These are phyloP conservation scores for Coccyzus lansbergi DNA, from an alignment of 2,797 vertebrate species.

Conservation along the genomic window DNA sequence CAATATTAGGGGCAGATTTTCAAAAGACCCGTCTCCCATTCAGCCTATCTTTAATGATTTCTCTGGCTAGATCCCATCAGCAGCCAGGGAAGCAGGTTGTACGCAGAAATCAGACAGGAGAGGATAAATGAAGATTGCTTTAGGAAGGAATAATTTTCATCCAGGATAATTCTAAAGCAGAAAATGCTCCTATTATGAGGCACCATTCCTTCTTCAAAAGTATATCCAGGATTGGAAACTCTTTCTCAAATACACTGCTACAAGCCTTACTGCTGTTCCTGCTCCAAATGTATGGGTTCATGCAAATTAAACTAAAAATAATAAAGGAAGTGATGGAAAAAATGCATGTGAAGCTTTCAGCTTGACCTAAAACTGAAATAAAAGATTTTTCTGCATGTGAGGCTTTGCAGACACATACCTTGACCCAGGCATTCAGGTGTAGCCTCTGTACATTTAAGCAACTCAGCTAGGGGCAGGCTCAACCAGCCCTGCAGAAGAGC, in stretches of 20 bases:
- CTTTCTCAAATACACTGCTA: neutral
- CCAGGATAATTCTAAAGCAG: neutral
- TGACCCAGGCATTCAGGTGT: fast-evolving
- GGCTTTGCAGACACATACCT: neutral
- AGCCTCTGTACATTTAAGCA: neutral
- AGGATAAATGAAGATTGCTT: neutral
- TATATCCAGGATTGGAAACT: neutral
- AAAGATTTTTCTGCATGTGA: neutral
- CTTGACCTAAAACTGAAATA: neutral
- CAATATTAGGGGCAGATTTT: neutral
- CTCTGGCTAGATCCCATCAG: neutral
- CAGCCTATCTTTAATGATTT: neutral
- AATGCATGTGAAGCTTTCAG: neutral
- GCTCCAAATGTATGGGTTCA: neutral
- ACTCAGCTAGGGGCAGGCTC: fast-evolving
- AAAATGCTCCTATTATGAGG: neutral
- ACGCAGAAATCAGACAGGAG: neutral
- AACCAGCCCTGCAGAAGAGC: fast-evolving
- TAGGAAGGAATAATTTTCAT: neutral
- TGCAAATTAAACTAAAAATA: neutral
- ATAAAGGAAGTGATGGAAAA: neutral
- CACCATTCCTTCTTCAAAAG: neutral
- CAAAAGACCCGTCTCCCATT: neutral
- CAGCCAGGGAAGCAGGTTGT: neutral
- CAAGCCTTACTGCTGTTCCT: neutral